These are phyloP conservation scores for Denticeps clupeoides DNA, from an alignment of 2,797 vertebrate species.

Conservation along the genomic window DNA sequence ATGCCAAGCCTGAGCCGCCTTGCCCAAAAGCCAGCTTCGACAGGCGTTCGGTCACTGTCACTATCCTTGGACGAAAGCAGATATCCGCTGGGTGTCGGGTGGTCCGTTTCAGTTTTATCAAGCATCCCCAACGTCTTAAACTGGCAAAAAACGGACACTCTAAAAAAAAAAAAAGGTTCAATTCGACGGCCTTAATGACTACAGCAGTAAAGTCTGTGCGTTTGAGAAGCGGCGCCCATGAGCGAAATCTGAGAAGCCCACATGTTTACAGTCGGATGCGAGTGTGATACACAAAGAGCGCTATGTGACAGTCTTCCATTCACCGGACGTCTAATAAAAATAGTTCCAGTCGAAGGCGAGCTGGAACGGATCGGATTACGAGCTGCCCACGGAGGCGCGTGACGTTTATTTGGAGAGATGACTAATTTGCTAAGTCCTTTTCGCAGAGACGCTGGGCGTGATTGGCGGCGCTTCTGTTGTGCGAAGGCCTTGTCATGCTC, in stretches of 20 bases:
- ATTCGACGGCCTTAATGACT: no score
- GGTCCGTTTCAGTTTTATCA: no score
- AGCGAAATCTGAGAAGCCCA: no score
- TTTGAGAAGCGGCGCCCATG: no score
- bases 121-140: no score
- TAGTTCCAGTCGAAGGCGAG: constrained; percentile 19
- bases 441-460: constrained; percentile 9
- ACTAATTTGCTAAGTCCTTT: constrained; percentile 26
- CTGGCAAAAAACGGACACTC: no score
- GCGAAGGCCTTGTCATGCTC: neutral
- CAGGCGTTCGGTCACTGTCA: constrained; percentile 16
- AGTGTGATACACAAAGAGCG: neutral
- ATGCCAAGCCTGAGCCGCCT: constrained; percentile 22
- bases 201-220: neutral
- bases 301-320: constrained; percentile 16
- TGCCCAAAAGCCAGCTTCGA: constrained; percentile 14
- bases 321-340: constrained; percentile 16
- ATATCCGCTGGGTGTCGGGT: no score
- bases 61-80: no score
- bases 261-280: no score
- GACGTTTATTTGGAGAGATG: constrained; percentile 22
- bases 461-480: constrained; percentile 6
- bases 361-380: constrained; percentile 22
- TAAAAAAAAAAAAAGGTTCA: no score
- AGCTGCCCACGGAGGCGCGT: constrained; percentile 17